Evolutionary conservation across 2,797 vertebrate species (phyloP), one percentile per base, ranked within the genome.

Genomic region (Florisuga fusca): DNA sequence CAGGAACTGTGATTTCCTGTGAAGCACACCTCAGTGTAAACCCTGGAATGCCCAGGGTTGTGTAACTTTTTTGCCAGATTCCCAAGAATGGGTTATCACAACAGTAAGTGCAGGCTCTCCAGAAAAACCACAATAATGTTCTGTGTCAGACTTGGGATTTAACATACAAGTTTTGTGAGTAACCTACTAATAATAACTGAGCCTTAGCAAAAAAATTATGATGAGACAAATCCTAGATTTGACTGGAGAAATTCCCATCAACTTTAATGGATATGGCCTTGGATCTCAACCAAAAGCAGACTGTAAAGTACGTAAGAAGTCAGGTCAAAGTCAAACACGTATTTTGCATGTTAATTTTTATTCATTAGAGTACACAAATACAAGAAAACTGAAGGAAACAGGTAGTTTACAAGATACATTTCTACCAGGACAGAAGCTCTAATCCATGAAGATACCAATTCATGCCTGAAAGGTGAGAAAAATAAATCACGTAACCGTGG

Each of bases 401-500:
- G 33, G 11, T 34, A 50, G 61, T 15, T 75, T 89, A 57, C 13
- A 16, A 66, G 46, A 22, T 48, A 20, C 8, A 62, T 48, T 53
- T 63, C 82, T 3, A 20, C 6, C 15, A 61, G n/a, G 25, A 57
- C 7, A 69, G 6, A 6, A 26, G 3, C 1, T 3, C 16, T 69
- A 87, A 68, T 5, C 43, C 15, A 12, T 7, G 2, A 81, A 89
- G 12, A 33, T 4, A 27, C 2, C 31, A 57, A 72, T 6, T 25
- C 38, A 31, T n/a, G 43, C 68, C 16, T 3, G 5, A 81, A 72
- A 54, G 59, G 34, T 20, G 26, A 51, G 15, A 33, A 71, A 58
- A 57, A 64, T 21, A 9, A 50, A 43, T 9, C 61, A 0, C 77
- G 9, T 25, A 54, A 66, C 34, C 33, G 43, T 0, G 0, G 45